These are phyloP conservation scores for Lasioglossum morio DNA, from an alignment of 2,888 invertebrate species.

Conservation along the genomic window DNA sequence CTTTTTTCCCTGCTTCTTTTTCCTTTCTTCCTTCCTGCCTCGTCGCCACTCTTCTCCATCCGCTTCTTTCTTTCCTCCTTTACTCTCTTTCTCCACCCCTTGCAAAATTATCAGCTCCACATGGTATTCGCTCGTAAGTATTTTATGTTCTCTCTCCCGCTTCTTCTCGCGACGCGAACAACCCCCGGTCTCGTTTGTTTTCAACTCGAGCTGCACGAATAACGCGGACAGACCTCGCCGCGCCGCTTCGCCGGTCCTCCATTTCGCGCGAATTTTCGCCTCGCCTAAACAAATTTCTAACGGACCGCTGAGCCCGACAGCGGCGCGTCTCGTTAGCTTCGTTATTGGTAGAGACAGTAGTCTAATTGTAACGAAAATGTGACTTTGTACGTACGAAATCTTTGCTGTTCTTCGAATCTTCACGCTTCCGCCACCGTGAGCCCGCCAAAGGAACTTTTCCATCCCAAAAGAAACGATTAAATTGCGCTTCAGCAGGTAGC, in stretches of 20 bases:
- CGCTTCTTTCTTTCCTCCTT: slow-evolving; percentile 10
- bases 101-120: slow-evolving; percentile 59
- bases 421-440: neutral
- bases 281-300: neutral
- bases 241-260: neutral
- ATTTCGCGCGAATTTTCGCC: neutral
- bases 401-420: neutral
- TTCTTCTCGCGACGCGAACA: slow-evolving; percentile 17
- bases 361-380: neutral
- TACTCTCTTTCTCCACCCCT: neutral
- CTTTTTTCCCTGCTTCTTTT: neutral
- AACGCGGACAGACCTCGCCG: neutral
- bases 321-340: neutral
- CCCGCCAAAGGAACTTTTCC: neutral
- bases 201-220: slow-evolving; percentile 19
- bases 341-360: neutral
- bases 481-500: neutral
- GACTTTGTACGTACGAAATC: neutral
- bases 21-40: neutral
- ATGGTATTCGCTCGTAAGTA: slow-evolving; percentile 47
- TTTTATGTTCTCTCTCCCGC: slow-evolving; percentile 29
- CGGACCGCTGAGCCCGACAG: neutral
- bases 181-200: slow-evolving; percentile 23
- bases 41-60: neutral
- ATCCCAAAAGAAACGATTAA: neutral